Percentiles rank a stretch among this genome's conserved stretches.
phyloP scores from a whole-genome alignment of 2,797 vertebrate species.

The Onychomys leucogaster region DNA sequence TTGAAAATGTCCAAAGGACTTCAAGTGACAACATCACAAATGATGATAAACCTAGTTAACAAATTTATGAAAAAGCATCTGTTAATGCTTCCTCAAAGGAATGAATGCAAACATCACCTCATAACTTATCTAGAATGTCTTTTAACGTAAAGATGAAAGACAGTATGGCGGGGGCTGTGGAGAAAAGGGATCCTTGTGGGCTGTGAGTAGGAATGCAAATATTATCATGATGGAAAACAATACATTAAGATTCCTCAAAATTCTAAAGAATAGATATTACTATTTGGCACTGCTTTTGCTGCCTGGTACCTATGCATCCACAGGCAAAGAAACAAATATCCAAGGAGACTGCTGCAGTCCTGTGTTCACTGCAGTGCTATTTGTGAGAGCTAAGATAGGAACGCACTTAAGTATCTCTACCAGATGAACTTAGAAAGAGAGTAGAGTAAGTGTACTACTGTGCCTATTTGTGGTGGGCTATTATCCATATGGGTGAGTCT shows the following conservation, averaged over 20 bases:
- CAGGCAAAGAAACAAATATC: no score
- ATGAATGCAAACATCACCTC: neutral
- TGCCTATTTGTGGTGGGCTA: neutral
- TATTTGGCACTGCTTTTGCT: neutral
- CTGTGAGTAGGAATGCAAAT: neutral
- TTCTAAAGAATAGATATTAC: neutral
- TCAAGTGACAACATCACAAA: neutral
- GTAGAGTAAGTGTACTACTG: neutral
- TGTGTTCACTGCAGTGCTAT: neutral
- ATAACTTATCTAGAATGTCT: neutral
- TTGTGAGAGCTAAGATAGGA: neutral
- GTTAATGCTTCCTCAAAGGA: neutral
- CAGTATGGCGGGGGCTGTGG: neutral
- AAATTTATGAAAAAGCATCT: neutral
- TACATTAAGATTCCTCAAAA: neutral
- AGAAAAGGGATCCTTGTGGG: neutral
- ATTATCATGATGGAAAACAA: neutral
- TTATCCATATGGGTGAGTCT: neutral
- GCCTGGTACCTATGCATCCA: neutral
- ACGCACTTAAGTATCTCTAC: neutral
- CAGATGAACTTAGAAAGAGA: neutral
- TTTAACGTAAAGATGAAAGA: neutral
- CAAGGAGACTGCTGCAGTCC: neutral
- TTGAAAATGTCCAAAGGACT: neutral
- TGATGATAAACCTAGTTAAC: neutral